Conservation (phyloP, 2,888 invertebrate species). For the Drosophila borborema region DNA sequence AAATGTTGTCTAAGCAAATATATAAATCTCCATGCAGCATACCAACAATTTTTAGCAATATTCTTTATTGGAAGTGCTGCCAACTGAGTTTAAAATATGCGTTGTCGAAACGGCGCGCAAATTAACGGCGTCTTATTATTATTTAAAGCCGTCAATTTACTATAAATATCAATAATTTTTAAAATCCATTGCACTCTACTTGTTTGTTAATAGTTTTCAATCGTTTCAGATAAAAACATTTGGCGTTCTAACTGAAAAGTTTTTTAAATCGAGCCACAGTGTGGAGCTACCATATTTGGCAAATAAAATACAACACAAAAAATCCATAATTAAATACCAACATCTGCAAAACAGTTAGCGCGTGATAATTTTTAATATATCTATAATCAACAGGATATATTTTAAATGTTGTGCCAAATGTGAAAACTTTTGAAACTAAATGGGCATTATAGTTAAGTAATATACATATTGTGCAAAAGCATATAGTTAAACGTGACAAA, state of each 20-base stretch:
- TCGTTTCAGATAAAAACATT: slow-evolving; percentile 26
- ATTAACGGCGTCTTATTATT: slow-evolving; percentile 17
- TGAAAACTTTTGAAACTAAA: background rate
- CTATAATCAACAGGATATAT: slow-evolving; percentile 11
- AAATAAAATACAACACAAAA: slow-evolving; percentile 28
- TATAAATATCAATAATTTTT: background rate
- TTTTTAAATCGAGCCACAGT: slow-evolving; percentile 32
- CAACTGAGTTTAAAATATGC: slow-evolving; percentile 38
- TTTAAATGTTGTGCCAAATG: background rate
- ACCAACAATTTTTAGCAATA: slow-evolving; percentile 75
- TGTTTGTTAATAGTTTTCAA: background rate
- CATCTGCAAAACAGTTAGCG: slow-evolving; percentile 34
- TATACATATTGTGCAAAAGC: background rate
- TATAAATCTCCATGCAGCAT: slow-evolving; percentile 52
- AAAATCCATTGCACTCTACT: background rate
- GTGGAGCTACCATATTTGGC: slow-evolving; percentile 35
- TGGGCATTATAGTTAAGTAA: slow-evolving; percentile 1
- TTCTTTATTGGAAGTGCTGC: slow-evolving; percentile 63
- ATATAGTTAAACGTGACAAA: background rate
- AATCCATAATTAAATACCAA: slow-evolving; percentile 44
- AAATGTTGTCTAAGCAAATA: slow-evolving; percentile 24
- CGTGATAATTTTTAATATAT: slow-evolving; percentile 32
- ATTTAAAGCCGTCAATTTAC: background rate
- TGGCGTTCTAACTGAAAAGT: slow-evolving; percentile 1
- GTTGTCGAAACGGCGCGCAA: slow-evolving; percentile 41